A percentile compares a stretch with the other conserved stretches of the same genome.
Conservation (phyloP, 1,140 invertebrate species). For the Halyomorpha halys region DNA sequence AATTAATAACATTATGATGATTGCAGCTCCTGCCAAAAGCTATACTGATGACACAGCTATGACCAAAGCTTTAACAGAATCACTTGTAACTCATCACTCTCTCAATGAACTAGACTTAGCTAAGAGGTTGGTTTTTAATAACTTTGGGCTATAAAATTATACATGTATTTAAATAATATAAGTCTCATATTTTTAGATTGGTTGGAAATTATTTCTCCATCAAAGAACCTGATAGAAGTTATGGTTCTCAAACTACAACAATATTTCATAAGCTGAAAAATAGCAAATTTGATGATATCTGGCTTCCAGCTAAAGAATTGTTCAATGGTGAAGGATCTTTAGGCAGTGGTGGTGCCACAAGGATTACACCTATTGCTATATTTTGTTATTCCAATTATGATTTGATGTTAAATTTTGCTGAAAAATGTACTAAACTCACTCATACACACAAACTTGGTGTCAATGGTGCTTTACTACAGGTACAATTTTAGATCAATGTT, state of each 20-base stretch:
- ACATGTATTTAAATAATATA: neutral
- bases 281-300: constrained; percentile 48
- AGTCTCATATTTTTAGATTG: constrained; percentile 39
- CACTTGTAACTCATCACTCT: constrained; percentile 48
- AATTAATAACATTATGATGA: constrained; percentile 16
- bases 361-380: constrained; percentile 57
- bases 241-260: constrained; percentile 49
- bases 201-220: constrained; percentile 49
- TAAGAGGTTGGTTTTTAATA: constrained; percentile 34
- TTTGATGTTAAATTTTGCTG: constrained; percentile 42
- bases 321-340: constrained; percentile 62
- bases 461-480: constrained; percentile 57
- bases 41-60: constrained; percentile 73
- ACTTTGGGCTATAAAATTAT: neutral
- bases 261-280: constrained; percentile 52
- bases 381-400: constrained; percentile 46
- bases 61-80: constrained; percentile 52
- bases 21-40: constrained; percentile 46
- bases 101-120: constrained; percentile 48
- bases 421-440: constrained; percentile 48
- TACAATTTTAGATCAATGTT: constrained; percentile 27
- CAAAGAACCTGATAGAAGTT: constrained; percentile 50
- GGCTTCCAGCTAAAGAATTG: constrained; percentile 52
- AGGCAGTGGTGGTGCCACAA: constrained; percentile 71
- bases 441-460: constrained; percentile 54